Evolutionary conservation across 2,888 invertebrate species (phyloP).

Genomic region (Dynastes grantii): DNA sequence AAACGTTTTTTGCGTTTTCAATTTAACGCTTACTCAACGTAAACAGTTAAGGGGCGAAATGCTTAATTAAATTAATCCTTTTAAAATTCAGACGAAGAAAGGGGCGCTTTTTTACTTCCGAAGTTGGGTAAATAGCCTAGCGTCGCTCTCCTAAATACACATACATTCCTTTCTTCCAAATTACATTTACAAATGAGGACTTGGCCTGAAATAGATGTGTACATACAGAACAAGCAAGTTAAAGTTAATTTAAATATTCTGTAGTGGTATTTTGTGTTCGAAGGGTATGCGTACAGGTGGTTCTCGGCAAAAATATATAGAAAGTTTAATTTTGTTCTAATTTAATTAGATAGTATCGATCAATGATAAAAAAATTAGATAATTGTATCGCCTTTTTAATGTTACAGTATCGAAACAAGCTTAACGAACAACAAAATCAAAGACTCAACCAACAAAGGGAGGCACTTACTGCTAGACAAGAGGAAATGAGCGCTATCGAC

Average conservation of each 20-base stretch:
- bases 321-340: too few relatives aligned
- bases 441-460: conserved; percentile 92
- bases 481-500: conserved; percentile 94
- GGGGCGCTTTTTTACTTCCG: conserved; percentile 12
- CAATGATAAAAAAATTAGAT: too few relatives aligned
- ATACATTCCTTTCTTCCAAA: background rate
- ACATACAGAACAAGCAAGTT: too few relatives aligned
- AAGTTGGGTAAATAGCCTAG: conserved; percentile 13
- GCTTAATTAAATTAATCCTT: conserved; percentile 24
- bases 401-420: conserved; percentile 93
- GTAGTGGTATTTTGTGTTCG: too few relatives aligned
- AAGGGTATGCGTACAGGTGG: too few relatives aligned
- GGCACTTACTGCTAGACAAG: conserved; percentile 89
- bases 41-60: conserved; percentile 13
- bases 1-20: conserved; percentile 11
- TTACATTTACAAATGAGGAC: conserved; percentile 3
- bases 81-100: conserved; percentile 1
- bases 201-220: background rate
- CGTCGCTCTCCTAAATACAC: conserved; percentile 3
- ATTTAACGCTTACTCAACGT: conserved; percentile 11
- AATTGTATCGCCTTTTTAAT: too few relatives aligned
- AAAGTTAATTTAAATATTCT: too few relatives aligned
- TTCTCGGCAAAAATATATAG: too few relatives aligned
- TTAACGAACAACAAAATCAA: conserved; percentile 95
- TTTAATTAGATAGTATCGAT: too few relatives aligned